Percentiles rank a stretch among this genome's conserved stretches.
Evolutionary conservation across 2,888 invertebrate species (phyloP).

Genomic region (Macropis europaea): DNA sequence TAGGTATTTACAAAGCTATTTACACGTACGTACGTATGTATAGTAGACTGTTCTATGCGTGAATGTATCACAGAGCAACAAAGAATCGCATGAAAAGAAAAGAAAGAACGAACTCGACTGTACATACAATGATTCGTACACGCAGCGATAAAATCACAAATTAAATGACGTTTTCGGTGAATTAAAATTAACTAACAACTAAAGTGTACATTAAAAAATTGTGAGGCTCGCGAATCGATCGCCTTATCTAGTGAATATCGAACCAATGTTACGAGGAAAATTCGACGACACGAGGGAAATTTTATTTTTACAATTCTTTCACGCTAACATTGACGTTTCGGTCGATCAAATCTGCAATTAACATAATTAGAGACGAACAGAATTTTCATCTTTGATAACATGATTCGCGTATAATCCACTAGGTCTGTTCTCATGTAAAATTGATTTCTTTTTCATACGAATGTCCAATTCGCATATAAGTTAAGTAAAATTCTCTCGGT

Average conservation of each 20-base stretch:
- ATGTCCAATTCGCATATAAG: too few species aligned
- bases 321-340: too few species aligned
- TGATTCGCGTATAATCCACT: too few species aligned
- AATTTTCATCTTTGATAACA: too few species aligned
- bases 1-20: slow-evolving; percentile 57
- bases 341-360: too few species aligned
- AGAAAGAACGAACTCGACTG: slow-evolving; percentile 15
- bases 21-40: slow-evolving; percentile 49
- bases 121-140: background rate
- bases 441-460: too few species aligned
- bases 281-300: too few species aligned
- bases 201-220: background rate
- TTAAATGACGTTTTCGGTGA: background rate
- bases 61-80: slow-evolving; percentile 42
- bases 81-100: slow-evolving; percentile 2
- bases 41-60: slow-evolving; percentile 5
- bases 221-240: background rate
- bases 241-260: slow-evolving; percentile 1
- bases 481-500: too few species aligned
- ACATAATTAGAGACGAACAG: too few species aligned
- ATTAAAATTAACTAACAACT: slow-evolving; percentile 7
- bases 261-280: slow-evolving; percentile 12
- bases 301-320: too few species aligned
- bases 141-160: background rate
- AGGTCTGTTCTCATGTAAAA: too few species aligned